These are phyloP conservation scores for Sminthopsis crassicaudata DNA, from an alignment of 2,113 vertebrate species.

Conservation along the genomic window DNA sequence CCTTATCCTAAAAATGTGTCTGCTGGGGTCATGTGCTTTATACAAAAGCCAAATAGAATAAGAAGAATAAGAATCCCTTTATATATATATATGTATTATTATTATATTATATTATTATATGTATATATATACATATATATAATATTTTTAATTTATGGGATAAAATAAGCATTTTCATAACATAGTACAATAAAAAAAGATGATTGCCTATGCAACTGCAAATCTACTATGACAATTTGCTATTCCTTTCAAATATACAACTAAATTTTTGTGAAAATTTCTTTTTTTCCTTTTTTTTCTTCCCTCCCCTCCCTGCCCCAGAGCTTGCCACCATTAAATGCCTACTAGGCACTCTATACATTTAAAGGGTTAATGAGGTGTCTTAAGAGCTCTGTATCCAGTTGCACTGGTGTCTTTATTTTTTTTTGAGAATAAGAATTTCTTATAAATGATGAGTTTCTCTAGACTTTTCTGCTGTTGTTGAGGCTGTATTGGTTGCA, in stretches of 20 bases:
- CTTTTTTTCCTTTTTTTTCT: not conserved
- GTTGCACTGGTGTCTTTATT: conserved; percentile 12
- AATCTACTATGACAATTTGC: not conserved
- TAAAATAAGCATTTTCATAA: not conserved
- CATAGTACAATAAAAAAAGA: not conserved
- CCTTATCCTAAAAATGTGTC: no score
- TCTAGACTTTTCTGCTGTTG: no score
- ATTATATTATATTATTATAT: no score
- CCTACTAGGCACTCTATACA: not conserved
- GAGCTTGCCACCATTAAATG: not conserved
- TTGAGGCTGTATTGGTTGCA: no score
- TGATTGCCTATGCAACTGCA: not conserved
- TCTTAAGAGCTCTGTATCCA: not conserved
- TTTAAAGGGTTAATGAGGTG: not conserved
- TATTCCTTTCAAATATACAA: not conserved
- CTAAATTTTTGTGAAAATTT: not conserved
- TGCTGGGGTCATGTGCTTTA: no score
- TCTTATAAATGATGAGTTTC: no score
- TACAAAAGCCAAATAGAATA: no score
- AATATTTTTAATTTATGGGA: not conserved
- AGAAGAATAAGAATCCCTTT: no score
- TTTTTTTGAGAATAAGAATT: not conserved
- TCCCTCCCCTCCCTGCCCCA: no score
- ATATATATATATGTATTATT: no score
- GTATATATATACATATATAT: not conserved